Base-by-base conservation (phyloP, 35 echinoderm and acorn worm species). In the Hemicentrotus pulcherrimus region DNA sequence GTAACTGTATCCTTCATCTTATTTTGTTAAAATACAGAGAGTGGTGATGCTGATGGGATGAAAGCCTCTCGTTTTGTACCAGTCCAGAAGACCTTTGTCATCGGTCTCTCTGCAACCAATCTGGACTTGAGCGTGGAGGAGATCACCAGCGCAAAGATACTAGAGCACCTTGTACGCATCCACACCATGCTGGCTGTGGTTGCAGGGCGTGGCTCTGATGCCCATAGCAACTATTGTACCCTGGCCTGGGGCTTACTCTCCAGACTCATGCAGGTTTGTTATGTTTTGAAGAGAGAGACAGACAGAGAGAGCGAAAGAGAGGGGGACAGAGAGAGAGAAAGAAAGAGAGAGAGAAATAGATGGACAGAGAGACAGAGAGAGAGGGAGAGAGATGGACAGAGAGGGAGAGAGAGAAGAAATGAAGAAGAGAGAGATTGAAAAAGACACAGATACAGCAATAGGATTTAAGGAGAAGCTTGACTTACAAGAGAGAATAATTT, bases 141-240 rank as follows among this genome's bases (percentile, higher is more conserved):
- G 59, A 35, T 99, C 88, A 97, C 95, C 10, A 98, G 97, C 65
- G 94, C 97, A 50, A 97, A 96, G 86, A 94, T 97, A 46, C 35
- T 99, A 85, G 98, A 98, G 24, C 94, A 96, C 86, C 95, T 98
- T 91, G 86, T 97, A 19, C 95, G 98, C 65, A 95, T 96, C 85
- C 96, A 99, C 91, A 89, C 96, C 91, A 99, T 99, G 98, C 52
- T 99, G 32, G 98, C 96, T 47, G 48, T 97, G 98, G 95, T 97
- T 88, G 97, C 95, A 14, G 97, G 96, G 24, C 91, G 94, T 31
- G 97, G 96, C 16, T 97, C 96, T 46, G 45, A 48, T 5, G 95
- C 94, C 55, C 98, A 99, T 95, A 58, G 31, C 1, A 94, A 94
- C 50, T 95, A 96, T 87, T 99, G 98, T 86, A 13, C 98, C 11